Evolutionary conservation across 2,113 vertebrate genomes (phyloP), one percentile per base, ranked within the genome.

Genomic region (Lepus timidus): DNA sequence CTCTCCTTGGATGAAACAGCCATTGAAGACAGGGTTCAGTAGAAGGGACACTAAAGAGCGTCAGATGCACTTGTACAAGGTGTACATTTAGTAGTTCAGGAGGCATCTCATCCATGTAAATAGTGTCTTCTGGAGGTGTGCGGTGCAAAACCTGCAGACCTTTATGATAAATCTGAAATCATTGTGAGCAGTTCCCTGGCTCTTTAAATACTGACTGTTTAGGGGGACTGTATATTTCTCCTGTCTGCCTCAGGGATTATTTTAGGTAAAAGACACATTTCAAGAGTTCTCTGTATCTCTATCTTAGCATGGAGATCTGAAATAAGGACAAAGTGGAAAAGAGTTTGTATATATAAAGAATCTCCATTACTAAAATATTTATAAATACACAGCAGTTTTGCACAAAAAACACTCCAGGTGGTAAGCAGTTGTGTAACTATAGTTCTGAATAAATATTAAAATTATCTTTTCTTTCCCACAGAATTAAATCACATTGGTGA

Each of bases 391-490:
- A 58, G 19, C 19, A 58, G 19, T 14, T 44, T 44, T 67, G 39
- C 31, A 25, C 62, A 86, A 6, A 90, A 94, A 86, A 55, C 61
- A 52, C 58, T 67, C 23, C 29, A 92, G 81, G 17, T 79, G 51
- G 17, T 86, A 71, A 85, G 11, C 49, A 29, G 93, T 80, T 52
- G 62, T 71, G 4, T 17, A 78, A 64, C 73, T 82, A 64, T 58
- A 83, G 64, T 94, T 88, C 36, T 79, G 52, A 94, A 93, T 82
- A 71, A 70, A 91, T 55, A 71, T 9, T 33, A 67, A 89, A 85
- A 93, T 27, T 84, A 76, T 61, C 14, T 31, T 65, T 33, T 62
- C 49, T 91, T 93, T 29, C 11, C 52, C 74, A 52, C 27, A 76
- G 3, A 71, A 88, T 74, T 49, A 92, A 91, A 27, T 83, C 16